These are phyloP conservation scores for Otocyon megalotis DNA, from an alignment of 2,113 vertebrate species.

Conservation along the genomic window DNA sequence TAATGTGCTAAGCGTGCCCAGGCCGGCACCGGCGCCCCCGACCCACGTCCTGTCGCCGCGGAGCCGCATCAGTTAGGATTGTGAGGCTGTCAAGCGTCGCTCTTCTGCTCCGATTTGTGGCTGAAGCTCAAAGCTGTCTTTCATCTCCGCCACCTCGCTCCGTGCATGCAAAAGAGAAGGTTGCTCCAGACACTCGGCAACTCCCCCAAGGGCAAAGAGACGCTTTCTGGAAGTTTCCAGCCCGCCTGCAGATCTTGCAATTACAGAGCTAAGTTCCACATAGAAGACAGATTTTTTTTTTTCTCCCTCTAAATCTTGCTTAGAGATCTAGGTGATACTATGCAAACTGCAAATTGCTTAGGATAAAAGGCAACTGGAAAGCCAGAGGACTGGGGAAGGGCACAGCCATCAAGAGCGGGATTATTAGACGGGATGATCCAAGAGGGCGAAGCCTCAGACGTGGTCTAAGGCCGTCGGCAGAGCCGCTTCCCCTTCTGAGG, in stretches of 20 bases:
- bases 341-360: conserved; percentile 48
- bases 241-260: background rate
- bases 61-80: conserved; percentile 40
- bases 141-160: conserved; percentile 52
- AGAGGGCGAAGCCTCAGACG: fast-evolving
- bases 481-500: background rate
- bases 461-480: background rate
- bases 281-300: background rate
- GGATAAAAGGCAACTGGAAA: conserved; percentile 32
- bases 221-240: conserved; percentile 30
- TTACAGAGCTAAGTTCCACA: conserved; percentile 34
- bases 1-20: background rate
- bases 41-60: conserved; percentile 16
- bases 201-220: conserved; percentile 44
- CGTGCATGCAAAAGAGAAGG: conserved; percentile 43
- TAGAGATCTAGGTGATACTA: background rate
- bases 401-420: background rate
- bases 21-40: background rate
- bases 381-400: background rate
- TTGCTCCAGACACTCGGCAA: background rate
- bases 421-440: background rate
- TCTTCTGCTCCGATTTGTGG: conserved; percentile 58
- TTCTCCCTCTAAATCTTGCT: background rate
- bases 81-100: background rate
- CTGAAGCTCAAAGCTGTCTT: conserved; percentile 64